Evolutionary conservation across 2,888 invertebrate species (phyloP).

Genomic region (Cosmia trapezina): DNA sequence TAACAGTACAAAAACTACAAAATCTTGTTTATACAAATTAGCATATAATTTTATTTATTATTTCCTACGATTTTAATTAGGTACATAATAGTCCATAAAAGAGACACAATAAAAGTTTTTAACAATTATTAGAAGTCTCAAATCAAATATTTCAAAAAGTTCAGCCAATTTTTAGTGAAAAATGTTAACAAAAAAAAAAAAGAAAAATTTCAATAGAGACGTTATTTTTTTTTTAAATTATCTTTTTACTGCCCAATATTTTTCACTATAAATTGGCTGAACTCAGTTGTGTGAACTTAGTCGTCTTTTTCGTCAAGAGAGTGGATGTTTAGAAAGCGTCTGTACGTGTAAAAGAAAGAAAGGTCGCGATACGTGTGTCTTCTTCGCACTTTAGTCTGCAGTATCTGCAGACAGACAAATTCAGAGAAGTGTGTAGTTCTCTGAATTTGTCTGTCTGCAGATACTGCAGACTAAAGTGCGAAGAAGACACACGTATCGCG

Average conservation of each 20-base stretch:
- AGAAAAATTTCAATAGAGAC: background rate
- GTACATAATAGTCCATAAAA: background rate
- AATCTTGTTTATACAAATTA: constrained; percentile 36
- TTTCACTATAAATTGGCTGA: background rate
- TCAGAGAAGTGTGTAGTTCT: background rate
- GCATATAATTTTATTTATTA: constrained; percentile 35
- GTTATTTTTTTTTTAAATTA: background rate
- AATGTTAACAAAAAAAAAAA: too few relatives aligned
- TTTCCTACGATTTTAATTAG: constrained; percentile 12
- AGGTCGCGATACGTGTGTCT: background rate
- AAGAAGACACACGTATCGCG: background rate
- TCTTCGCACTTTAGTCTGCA: background rate
- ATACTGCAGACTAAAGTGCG: background rate
- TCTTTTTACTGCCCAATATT: background rate
- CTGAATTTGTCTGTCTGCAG: background rate
- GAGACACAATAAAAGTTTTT: constrained; percentile 5
- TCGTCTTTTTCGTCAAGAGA: background rate
- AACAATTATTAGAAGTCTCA: background rate
- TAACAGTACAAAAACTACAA: constrained; percentile 53
- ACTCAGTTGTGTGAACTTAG: background rate
- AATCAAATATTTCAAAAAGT: background rate
- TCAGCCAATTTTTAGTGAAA: too few relatives aligned
- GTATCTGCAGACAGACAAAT: background rate
- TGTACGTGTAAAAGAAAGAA: background rate
- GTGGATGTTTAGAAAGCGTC: too few relatives aligned